These are phyloP conservation scores for Calliopum simillimum DNA, from an alignment of 2,888 invertebrate genomes.

Conservation along the genomic window DNA sequence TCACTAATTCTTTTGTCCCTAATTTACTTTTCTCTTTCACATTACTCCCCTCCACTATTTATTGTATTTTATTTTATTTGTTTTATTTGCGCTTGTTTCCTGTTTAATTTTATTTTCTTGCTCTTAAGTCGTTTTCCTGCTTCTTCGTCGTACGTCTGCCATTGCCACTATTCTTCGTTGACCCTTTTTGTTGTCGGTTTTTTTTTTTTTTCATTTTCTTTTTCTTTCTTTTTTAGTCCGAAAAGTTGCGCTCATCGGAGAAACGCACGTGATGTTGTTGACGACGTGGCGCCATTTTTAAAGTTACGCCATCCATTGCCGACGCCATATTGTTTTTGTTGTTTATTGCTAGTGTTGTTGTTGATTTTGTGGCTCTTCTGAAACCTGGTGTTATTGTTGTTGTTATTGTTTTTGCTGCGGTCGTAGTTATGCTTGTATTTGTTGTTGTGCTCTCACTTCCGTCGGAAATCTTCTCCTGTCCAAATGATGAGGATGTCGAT, in stretches of 20 bases:
- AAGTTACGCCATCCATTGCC: conserved; percentile 23
- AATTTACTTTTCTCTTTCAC: too few species aligned
- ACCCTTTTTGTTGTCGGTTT: background rate
- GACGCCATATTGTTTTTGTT: conserved; percentile 36
- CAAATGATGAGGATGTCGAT: conserved; percentile 34
- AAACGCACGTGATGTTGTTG: conserved; percentile 62
- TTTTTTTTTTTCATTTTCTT: background rate
- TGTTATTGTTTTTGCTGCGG: conserved; percentile 20
- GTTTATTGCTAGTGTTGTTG: conserved; percentile 27
- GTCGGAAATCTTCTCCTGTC: conserved; percentile 16
- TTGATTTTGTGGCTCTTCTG: conserved; percentile 1
- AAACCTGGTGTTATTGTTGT: conserved; percentile 20
- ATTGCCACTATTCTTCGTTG: conserved; percentile 28
- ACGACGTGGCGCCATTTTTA: conserved; percentile 36
- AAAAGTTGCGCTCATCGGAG: conserved; percentile 63
- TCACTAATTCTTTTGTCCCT: too few species aligned
- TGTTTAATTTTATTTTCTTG: conserved; percentile 1
- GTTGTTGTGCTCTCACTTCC: conserved; percentile 24
- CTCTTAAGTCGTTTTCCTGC: background rate
- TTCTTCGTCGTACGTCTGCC: conserved; percentile 3
- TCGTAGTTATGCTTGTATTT: conserved; percentile 16
- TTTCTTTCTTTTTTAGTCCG: conserved; percentile 51
- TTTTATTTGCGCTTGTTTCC: background rate
- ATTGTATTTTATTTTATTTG: background rate
- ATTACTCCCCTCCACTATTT: too few species aligned